Conservation (phyloP, 2,888 invertebrate genomes). For the Leuctra nigra region DNA sequence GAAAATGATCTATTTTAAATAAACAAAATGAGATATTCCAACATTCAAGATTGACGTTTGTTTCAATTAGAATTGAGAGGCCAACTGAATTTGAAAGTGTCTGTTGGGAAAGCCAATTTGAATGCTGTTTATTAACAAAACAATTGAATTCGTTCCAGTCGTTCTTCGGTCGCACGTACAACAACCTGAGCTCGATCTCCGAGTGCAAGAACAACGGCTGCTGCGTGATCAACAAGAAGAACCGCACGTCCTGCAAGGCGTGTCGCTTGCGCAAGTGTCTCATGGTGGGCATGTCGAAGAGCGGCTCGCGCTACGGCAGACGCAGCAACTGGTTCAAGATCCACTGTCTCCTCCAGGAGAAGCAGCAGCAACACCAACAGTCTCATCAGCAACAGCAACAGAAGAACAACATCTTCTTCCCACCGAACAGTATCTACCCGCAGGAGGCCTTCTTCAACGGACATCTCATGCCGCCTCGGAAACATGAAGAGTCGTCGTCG, state of each 20-base stretch:
- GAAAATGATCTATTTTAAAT: too few species aligned
- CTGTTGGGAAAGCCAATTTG: too few species aligned
- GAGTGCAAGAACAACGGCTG: slow-evolving; percentile 90
- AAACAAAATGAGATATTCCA: too few species aligned
- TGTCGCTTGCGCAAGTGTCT: slow-evolving; percentile 82
- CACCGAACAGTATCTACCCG: slow-evolving; percentile 45
- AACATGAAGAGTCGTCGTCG: slow-evolving; percentile 44
- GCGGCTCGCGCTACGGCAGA: slow-evolving; percentile 82
- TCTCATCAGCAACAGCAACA: slow-evolving; percentile 15
- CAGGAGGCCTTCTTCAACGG: slow-evolving; percentile 17
- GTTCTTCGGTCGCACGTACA: slow-evolving; percentile 88
- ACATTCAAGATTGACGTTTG: too few species aligned
- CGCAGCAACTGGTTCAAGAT: slow-evolving; percentile 93
- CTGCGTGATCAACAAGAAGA: slow-evolving; percentile 89
- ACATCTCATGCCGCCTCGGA: slow-evolving; percentile 36
- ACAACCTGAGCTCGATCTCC: slow-evolving; percentile 79
- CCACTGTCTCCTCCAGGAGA: slow-evolving; percentile 80
- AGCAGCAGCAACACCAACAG: slow-evolving; percentile 36
- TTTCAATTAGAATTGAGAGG: too few species aligned
- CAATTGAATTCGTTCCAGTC: slow-evolving; percentile 72
- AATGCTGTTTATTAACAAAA: too few species aligned
- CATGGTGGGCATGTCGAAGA: slow-evolving; percentile 86
- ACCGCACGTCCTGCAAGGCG: slow-evolving; percentile 86
- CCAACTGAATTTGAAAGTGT: too few species aligned
- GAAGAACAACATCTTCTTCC: slow-evolving; percentile 31